Percentiles rank a stretch among this genome's conserved stretches.
These are phyloP conservation scores for Catostomus latipinnis DNA, from an alignment of 2,797 vertebrate species.

Conservation along the genomic window DNA sequence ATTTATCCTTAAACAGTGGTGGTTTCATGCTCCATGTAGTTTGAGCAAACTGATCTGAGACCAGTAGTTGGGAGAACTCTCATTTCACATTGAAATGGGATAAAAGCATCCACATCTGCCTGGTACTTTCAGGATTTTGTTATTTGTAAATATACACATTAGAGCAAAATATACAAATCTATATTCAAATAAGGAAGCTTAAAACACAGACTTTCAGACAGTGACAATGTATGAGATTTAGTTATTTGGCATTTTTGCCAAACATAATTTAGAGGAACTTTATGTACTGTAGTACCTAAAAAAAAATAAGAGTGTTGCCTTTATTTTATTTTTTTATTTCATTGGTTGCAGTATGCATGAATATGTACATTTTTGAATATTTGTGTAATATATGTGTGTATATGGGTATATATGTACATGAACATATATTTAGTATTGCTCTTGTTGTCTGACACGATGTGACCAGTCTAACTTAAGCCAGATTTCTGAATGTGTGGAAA, in stretches of 20 bases:
- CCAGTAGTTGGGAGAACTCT: background rate
- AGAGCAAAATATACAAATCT: constrained; percentile 46
- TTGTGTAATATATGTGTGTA: constrained; percentile 50
- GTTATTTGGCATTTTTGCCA: constrained; percentile 23
- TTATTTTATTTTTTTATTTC: constrained; percentile 15
- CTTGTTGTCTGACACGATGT: constrained; percentile 51
- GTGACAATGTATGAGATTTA: constrained; percentile 37
- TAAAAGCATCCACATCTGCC: constrained; percentile 26
- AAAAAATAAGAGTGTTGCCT: constrained; percentile 1
- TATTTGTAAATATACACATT: constrained; percentile 55
- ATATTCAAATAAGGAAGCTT: constrained; percentile 33
- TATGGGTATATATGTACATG: constrained; percentile 53
- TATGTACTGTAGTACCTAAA: constrained; percentile 43
- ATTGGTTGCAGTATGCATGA: constrained; percentile 55
- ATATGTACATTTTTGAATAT: constrained; percentile 42
- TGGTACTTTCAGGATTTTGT: constrained; percentile 27
- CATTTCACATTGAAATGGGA: constrained; percentile 49
- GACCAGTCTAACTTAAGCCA: constrained; percentile 60
- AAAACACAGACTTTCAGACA: constrained; percentile 25
- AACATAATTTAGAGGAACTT: constrained; percentile 39
- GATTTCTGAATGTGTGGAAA: constrained; percentile 8
- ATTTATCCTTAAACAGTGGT: background rate
- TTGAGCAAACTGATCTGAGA: constrained; percentile 4
- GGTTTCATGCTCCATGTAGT: background rate
- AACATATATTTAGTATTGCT: constrained; percentile 57